phyloP scores from a whole-genome alignment of 2,797 vertebrate species.

The Hemibagrus guttatus region DNA sequence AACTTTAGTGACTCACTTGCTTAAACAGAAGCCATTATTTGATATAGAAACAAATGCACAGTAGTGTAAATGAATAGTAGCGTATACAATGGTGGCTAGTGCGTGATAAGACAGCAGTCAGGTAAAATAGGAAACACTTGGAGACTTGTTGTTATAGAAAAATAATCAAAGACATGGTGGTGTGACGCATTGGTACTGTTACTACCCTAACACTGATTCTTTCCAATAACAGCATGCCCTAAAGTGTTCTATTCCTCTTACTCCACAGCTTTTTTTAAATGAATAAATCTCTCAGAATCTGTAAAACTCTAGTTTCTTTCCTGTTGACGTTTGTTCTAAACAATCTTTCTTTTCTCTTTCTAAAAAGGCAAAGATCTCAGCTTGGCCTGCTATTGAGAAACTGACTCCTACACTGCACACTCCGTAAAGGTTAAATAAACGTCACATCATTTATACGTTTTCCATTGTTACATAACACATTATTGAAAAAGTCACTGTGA shows the following conservation, averaged over 20 bases:
- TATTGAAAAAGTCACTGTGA: background rate
- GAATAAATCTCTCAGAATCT: background rate
- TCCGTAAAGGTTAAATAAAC: background rate
- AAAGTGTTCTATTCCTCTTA: background rate
- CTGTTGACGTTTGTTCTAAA: background rate
- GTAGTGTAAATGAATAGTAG: background rate
- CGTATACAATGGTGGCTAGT: background rate
- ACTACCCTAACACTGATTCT: background rate
- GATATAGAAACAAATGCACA: slow-evolving; percentile 16
- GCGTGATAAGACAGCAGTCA: background rate
- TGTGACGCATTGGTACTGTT: background rate
- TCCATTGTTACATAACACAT: background rate
- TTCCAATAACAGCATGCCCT: background rate
- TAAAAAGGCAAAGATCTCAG: background rate
- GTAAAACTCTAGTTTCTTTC: background rate
- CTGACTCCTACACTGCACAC: background rate
- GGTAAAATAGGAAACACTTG: background rate
- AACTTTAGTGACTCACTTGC: background rate
- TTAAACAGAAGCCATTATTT: slow-evolving; percentile 5
- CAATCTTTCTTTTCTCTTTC: background rate
- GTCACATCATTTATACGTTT: background rate
- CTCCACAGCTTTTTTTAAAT: background rate
- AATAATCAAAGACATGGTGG: background rate
- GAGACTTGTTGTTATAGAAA: background rate
- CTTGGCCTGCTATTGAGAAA: background rate